Conservation (phyloP, 1,140 invertebrate species). For the Brachionus paranguensis region DNA sequence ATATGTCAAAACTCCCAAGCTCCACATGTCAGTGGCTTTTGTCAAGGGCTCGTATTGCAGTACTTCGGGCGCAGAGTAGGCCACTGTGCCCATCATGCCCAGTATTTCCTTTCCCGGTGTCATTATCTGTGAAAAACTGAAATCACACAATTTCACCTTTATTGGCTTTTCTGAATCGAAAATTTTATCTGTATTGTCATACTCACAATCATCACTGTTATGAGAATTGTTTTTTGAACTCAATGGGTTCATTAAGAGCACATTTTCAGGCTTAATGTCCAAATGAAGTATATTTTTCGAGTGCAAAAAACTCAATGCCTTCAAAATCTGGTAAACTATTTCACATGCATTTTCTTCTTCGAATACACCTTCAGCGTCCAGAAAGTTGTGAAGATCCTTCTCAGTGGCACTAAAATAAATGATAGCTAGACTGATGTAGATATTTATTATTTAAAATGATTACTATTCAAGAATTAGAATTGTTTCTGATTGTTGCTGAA, state of each 20-base stretch:
- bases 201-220: background rate
- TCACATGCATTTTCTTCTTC: slow-evolving; percentile 34
- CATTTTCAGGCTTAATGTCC: slow-evolving; percentile 98
- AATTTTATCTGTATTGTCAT: background rate
- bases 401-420: slow-evolving; percentile 12
- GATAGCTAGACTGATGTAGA: background rate
- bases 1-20: slow-evolving; percentile 78
- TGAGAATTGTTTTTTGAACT: slow-evolving; percentile 75
- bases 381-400: slow-evolving; percentile 15
- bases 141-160: slow-evolving; percentile 40
- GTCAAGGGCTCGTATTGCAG: slow-evolving; percentile 82
- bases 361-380: slow-evolving; percentile 4
- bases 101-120: slow-evolving; percentile 43
- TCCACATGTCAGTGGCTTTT: slow-evolving; percentile 75
- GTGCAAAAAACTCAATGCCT: slow-evolving; percentile 92
- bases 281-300: slow-evolving; percentile 85
- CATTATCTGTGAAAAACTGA: slow-evolving; percentile 31
- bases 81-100: slow-evolving; percentile 63
- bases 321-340: slow-evolving; percentile 72
- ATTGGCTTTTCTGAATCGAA: background rate
- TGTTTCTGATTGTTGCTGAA: slow-evolving; percentile 7
- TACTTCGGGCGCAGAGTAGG: slow-evolving; percentile 80
- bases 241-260: slow-evolving; percentile 83
- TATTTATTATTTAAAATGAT: background rate
- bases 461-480: slow-evolving; percentile 40